Base-by-base conservation (phyloP, 2,888 invertebrate genomes). In the Pristionchus maxplancki region DNA sequence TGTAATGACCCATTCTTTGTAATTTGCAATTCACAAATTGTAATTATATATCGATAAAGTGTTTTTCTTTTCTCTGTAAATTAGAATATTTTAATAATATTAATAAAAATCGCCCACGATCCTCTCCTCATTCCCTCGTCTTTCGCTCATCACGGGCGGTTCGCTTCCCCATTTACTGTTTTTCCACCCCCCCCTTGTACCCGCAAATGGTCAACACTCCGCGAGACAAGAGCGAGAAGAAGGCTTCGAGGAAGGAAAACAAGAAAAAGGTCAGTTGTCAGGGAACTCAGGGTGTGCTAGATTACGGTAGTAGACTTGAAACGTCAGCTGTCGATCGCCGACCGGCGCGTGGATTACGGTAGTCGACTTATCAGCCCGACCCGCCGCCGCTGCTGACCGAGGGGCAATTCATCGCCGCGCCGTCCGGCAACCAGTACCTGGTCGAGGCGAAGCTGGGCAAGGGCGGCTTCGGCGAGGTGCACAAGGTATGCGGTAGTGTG, bases 381-480 rank as follows among this genome's bases (percentile, higher is more conserved):
- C 40, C 67, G 34, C 31, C 67, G 67, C 15, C 11, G 17, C 15
- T 74, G 34, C 40, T 74, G 71, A 13, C 13, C 24, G 20, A 24
- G 24, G 20, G 24, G 20, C 71, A 74, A 40, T 9, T 74, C 40
- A 40, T 74, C 71, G 34, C 71, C 37, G 40, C 31, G 24, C 31
- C 37, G 9, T 31, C 24, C 31, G 37, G 71, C 71, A 40, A 40
- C 11, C 64, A 31, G 31, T 74, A 74, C 37, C n/a, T 40, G 20
- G 40, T 74, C 40, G 71, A 74, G 40, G 6, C 5, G 4, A 1
- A 3, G 40, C 71, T 74, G 40, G 40, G 40, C 17, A 74, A 74
- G 40, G 71, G 71, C 34, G 71, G 71, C 71, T 74, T 74, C 71
- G 40, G 71, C 71, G 37, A 74, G 71, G 71, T 74, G 71, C 40